Base-by-base conservation (phyloP, 1,140 invertebrate species). In the Ceratoteleas bidentatus region DNA sequence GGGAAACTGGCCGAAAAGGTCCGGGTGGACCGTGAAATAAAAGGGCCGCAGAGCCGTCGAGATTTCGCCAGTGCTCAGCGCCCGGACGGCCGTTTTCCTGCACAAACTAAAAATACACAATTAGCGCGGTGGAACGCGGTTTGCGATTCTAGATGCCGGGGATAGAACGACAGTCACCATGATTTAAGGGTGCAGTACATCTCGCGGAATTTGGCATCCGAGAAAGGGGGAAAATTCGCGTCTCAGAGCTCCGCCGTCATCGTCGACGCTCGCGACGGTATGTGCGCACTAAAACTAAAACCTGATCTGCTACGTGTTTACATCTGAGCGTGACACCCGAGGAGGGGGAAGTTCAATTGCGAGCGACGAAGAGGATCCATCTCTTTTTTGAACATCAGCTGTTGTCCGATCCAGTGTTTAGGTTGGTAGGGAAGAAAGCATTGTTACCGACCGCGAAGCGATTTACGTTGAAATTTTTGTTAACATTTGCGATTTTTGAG, bases 1-100 rank as follows among this genome's bases (percentile, higher is more conserved):
- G 43, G 98, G 98, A 93, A 96, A 95, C 89, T 97, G 95, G 62
- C 96, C 96, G 93, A 99, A 99, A 40, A 98, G 91, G 92, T 99
- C 98, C 11, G 98, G 98, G 93, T 99, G 98, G 15, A 99, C 97
- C 53, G 95, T 95, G 91, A 99, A 98, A 90, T 98, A 98, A 89
- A 99, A 98, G 1, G 97, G 98, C 76, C 97, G 92, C 11, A 99
- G 91, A 0, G 97, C 97, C 13, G 96, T 95, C 4, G 96, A 95
- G n/a, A 98, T 93, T 93, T 98, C 96, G 24, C 94, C 94, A n/a
- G 94, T 93, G 57, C 94, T 94, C 7, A 95, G 84, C 45, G 89
- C 87, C 57, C 90, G 86, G 3, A 90, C 78, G 7, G 87, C 66
- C 15, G 87, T 77, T 52, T 84, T 88, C 33, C 84, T 86, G 64